Base-by-base conservation (phyloP, 1,140 invertebrate species). In the Chironomus tepperi region DNA sequence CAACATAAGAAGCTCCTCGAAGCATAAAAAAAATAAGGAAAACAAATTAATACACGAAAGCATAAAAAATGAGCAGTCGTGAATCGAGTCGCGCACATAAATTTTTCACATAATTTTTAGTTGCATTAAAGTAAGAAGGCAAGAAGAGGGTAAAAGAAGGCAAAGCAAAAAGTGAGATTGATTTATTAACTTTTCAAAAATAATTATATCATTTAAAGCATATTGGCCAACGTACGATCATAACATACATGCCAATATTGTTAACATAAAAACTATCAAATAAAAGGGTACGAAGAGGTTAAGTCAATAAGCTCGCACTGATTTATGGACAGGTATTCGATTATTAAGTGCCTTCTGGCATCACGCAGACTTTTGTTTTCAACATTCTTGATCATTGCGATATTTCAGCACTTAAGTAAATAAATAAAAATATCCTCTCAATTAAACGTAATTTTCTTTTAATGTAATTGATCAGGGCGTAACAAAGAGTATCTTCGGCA, bases 51-150 rank as follows among this genome's bases (percentile, higher is more conserved):
- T 57, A 57, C 47, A n/a, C 12, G 47, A 57, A 57, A 57, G 47
- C 47, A 57, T 57, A 34, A 34, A 34, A 34, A 34, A 34, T 34
- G 24, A 34, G 24, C 24, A 34, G 5, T 34, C 24, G 12, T 57
- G 47, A 57, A 57, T n/a, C n/a, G 47, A 57, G 47, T 12, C 12
- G 47, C 47, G 47, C 47, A 15, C 47, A 57, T 57, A 57, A 57
- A 57, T 57, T 57, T 57, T 12, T n/a, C 47, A 57, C 47, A 57
- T 57, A 57, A 57, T 57, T 57, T 57, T 57, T n/a, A 57, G 47
- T 57, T 57, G 12, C 5, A 2, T 34, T 57, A n/a, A n/a, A 57
- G 5, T 15, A 57, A 57, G n/a, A 57, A 47, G 8, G 8, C 15
- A 15, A 47, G 43, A 47, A 47, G 43, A 47, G 43, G 15, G n/a